Conservation (phyloP, 2,797 vertebrate species). For the Sebastes aleutianus region DNA sequence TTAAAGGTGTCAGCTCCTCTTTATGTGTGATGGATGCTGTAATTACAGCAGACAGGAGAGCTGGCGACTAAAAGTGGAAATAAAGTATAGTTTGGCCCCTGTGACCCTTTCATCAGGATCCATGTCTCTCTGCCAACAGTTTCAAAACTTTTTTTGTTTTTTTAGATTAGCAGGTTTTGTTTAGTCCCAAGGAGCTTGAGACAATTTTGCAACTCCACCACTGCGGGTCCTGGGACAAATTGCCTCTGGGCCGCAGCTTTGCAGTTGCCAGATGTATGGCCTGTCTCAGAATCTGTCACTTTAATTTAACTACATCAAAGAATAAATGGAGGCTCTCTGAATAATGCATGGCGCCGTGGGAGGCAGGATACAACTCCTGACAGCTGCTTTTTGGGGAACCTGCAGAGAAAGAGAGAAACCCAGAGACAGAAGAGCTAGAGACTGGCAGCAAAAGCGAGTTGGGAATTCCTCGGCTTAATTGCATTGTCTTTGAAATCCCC, state of each 20-base stretch:
- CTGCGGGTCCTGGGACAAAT: constrained; percentile 18
- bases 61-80: constrained; percentile 11
- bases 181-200: neutral
- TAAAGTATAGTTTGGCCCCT: neutral
- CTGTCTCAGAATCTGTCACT: constrained; percentile 43
- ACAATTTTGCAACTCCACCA: neutral
- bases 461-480: constrained; percentile 31
- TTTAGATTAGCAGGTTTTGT: neutral
- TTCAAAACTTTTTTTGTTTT: neutral
- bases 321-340: constrained; percentile 29
- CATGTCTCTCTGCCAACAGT: neutral
- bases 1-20: constrained; percentile 62
- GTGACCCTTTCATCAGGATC: constrained; percentile 6
- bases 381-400: constrained; percentile 40
- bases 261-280: constrained; percentile 28
- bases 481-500: constrained; percentile 33
- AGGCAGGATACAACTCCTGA: constrained; percentile 34
- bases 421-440: neutral
- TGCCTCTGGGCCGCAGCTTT: constrained; percentile 21
- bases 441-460: neutral
- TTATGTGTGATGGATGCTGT: constrained; percentile 59
- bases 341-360: constrained; percentile 54
- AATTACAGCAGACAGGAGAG: constrained; percentile 57
- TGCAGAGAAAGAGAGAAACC: neutral
- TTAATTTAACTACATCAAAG: constrained; percentile 53